phyloP scores from a whole-genome alignment of 2,113 vertebrate species.

The Ceratotherium simum region DNA sequence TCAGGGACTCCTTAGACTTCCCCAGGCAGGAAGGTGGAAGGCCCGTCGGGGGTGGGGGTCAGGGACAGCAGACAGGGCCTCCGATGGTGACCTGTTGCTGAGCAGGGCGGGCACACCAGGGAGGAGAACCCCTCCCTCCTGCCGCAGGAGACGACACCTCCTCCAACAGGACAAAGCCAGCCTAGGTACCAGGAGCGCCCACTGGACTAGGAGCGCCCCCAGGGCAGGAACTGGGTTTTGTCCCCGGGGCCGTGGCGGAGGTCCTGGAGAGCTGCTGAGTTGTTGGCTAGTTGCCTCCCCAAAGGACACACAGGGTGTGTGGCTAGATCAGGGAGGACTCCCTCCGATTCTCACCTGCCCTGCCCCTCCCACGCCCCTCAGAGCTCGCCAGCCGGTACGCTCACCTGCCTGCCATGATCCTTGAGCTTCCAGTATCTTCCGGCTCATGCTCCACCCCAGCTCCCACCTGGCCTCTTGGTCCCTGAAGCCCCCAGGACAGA shows the following conservation, averaged over 20 bases:
- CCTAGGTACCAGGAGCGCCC: rapidly evolving
- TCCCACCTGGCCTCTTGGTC: no score
- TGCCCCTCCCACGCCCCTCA: background rate
- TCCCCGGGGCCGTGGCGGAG: background rate
- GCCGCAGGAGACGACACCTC: background rate
- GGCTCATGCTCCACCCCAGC: no score
- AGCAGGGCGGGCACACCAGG: no score
- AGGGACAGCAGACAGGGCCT: background rate
- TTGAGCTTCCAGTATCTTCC: no score
- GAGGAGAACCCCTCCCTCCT: rapidly evolving
- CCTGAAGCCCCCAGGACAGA: no score
- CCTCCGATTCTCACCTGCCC: background rate
- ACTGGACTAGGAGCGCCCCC: no score
- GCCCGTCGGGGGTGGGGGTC: background rate
- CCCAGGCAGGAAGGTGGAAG: background rate
- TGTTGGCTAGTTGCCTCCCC: background rate
- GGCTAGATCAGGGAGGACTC: background rate
- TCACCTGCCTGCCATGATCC: no score
- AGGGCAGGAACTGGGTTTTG: background rate
- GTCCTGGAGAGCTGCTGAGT: background rate
- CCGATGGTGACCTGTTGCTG: rapidly evolving
- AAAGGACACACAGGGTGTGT: rapidly evolving
- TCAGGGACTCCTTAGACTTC: background rate
- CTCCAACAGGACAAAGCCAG: background rate
- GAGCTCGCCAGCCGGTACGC: background rate